phyloP scores from a whole-genome alignment of 2,113 vertebrate species.

The Nesoenas mayeri region DNA sequence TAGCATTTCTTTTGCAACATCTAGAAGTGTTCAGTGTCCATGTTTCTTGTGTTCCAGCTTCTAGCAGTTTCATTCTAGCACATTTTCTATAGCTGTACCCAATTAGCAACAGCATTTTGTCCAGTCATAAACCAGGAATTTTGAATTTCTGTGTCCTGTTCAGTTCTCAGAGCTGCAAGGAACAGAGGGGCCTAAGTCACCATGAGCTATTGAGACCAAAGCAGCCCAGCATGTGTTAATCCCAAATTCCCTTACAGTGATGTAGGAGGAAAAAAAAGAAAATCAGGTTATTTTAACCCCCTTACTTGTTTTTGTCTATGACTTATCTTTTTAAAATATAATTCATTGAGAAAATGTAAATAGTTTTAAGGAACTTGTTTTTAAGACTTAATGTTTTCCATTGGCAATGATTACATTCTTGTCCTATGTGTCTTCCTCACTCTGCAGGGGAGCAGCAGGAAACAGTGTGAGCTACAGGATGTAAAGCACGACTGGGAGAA shows the following conservation, averaged over 20 bases:
- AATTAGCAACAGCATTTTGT: background rate
- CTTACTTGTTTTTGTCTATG: background rate
- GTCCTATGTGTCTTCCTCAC: background rate
- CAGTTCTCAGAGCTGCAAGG: background rate
- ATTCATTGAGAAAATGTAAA: background rate
- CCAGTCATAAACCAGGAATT: background rate
- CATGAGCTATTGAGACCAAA: background rate
- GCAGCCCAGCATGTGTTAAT: background rate
- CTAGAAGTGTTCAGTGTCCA: background rate
- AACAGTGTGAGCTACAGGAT: background rate
- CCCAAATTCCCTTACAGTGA: background rate
- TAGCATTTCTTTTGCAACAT: background rate
- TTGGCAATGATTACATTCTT: background rate
- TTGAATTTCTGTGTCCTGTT: background rate
- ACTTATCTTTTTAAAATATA: background rate
- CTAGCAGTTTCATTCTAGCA: background rate
- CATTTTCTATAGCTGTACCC: background rate
- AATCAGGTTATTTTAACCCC: background rate
- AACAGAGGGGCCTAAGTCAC: background rate
- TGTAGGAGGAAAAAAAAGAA: background rate
- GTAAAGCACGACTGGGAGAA: background rate
- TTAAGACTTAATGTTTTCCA: background rate
- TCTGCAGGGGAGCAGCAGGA: background rate
- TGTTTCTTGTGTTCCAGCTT: background rate
- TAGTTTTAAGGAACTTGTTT: background rate